Evolutionary conservation across 1,140 invertebrate genomes (phyloP), one percentile per base, ranked within the genome.

Genomic region (Zaprionus capensis): DNA sequence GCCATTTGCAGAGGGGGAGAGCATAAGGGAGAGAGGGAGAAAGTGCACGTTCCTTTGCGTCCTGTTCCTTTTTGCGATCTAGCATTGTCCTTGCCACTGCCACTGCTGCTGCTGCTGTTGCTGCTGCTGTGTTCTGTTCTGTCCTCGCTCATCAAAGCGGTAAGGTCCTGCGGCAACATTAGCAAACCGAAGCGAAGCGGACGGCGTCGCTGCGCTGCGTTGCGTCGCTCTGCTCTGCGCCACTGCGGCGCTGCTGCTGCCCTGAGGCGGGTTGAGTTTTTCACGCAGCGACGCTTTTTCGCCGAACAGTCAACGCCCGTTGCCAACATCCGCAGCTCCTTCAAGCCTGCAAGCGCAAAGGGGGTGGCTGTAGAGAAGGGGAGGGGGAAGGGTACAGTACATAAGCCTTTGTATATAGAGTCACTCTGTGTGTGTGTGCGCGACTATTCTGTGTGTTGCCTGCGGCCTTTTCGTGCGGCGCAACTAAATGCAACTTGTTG

Each of bases 261-360:
- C 53, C 62, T 24, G 38, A 53, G 81, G 74, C 67, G 62, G 59
- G 63, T 61, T 57, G 69, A 69, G 51, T 83, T 88, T 88, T 88
- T 88, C 85, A 88, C 81, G 81, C 81, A 88, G 84, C 85, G 71
- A 88, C 84, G 84, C 84, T 88, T 88, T 87, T 88, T 88, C 72
- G 56, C 73, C 41, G 80, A 81, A 80, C 82, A 75, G 68, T 76
- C 78, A 56, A 70, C 71, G 70, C 41, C 59, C 67, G 55, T 59
- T 41, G 31, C 78, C 74, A 81, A 66, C 81, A 87, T 86, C 77
- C 81, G 84, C 77, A 81, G 67, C 81, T 90, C 85, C 84, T 88
- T 87, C 81, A 84, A 84, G 69, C 73, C 68, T 65, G 56, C 34
- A n/a, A 71, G 68, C 46, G 15, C 44, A n/a, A 15, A 56, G 24